Base-by-base conservation (phyloP, 2,797 vertebrate genomes). In the Tamandua tetradactyla region DNA sequence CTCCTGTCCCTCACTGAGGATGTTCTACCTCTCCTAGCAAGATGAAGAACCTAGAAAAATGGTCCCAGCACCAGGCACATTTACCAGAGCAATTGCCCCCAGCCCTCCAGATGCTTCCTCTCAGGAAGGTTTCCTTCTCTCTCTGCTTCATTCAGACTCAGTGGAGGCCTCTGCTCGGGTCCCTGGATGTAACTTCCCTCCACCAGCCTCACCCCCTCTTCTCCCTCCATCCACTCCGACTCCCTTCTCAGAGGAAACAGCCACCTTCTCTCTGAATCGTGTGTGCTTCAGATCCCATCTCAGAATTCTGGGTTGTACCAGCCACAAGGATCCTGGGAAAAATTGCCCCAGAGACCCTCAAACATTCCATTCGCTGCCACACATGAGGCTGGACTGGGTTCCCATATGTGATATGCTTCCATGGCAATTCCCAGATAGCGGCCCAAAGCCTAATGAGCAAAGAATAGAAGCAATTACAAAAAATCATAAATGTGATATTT, bases 271-370 rank as follows among this genome's bases (percentile, higher is more conserved):
- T 55, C 25, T 3, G 25, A 47, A 35, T 74, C 71, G 14, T 2
- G 0, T 2, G 42, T 52, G 35, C 87, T 79, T 20, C 66, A 49
- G 64, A 57, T 55, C 37, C 35, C 5, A 0, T 32, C 52, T 32
- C 5, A 0, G 14, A 55, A 68, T 55, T 40, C 61, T 35, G 20
- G 49, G 20, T 13, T 0, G 0, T 15, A 25, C 40, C 9, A 15
- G 27, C 7, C 1, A 10, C 61, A 62, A 91, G 44, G 14, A 5
- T 25, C 37, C 35, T 62, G 49, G 75, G 55, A 37, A 42, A 25
- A 49, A 7, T 3, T 8, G 35, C 59, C 80, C 59, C 30, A 18
- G 71, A n/a, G 40, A 30, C 49, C 25, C 30, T 17, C 59, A 49
- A 59, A 52, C 13, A 5, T 44, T 13, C 10, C 17, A 12, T 49